Percentiles rank a stretch among this genome's conserved stretches.
These are phyloP conservation scores for Pithys albifrons DNA, from an alignment of 2,113 vertebrate species.

Conservation along the genomic window DNA sequence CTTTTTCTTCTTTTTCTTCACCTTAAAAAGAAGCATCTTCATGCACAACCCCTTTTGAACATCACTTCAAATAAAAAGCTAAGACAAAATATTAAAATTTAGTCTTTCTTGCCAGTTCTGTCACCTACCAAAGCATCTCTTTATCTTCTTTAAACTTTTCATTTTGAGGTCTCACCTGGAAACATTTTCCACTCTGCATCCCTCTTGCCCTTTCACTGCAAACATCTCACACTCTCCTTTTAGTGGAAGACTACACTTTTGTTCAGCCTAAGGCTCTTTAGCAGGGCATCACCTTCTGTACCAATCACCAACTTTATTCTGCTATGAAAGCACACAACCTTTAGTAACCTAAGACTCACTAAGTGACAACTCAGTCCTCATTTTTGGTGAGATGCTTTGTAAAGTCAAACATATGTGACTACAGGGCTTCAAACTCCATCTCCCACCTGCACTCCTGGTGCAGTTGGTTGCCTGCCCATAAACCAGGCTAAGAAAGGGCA, in stretches of 20 bases:
- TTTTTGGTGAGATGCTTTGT: background rate
- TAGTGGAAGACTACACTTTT: background rate
- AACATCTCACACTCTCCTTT: background rate
- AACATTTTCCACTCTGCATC: background rate
- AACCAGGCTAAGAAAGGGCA: background rate
- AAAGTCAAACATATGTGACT: background rate
- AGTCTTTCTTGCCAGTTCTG: background rate
- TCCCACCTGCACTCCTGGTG: background rate
- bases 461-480: background rate
- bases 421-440: fast-evolving
- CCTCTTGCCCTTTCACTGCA: background rate
- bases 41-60: background rate
- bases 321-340: background rate
- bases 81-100: background rate
- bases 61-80: background rate
- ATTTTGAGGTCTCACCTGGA: background rate
- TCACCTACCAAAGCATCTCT: background rate
- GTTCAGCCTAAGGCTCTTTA: background rate
- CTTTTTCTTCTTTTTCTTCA: background rate
- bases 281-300: background rate
- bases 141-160: background rate
- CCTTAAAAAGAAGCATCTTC: background rate
- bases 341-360: background rate
- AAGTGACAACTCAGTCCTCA: background rate
- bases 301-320: background rate